phyloP scores from a whole-genome alignment of 2,888 invertebrate species.

The Halictus ligatus region DNA sequence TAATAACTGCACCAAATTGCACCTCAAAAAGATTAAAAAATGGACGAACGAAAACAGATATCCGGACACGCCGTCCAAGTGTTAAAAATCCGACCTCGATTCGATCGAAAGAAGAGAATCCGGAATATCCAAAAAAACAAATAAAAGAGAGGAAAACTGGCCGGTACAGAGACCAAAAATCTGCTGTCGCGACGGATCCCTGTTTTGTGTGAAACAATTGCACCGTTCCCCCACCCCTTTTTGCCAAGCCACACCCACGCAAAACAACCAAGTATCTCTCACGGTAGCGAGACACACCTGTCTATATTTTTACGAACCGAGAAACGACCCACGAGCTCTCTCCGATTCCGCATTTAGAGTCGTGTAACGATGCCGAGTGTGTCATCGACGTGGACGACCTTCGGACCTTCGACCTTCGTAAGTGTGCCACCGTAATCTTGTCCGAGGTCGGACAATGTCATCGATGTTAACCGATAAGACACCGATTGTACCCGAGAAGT shows the following conservation, averaged over 20 bases:
- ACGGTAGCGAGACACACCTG: constrained; percentile 1
- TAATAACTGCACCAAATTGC: not conserved
- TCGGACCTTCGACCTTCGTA: too few relatives aligned
- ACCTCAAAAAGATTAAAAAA: not conserved
- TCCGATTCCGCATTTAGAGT: constrained; percentile 20
- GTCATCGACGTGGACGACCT: constrained; percentile 12
- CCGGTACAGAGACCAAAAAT: not conserved
- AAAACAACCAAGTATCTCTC: constrained; percentile 2
- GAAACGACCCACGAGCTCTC: constrained; percentile 20
- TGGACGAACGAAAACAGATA: not conserved
- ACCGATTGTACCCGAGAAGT: constrained; percentile 48
- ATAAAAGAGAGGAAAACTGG: not conserved
- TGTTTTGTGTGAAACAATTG: constrained; percentile 41
- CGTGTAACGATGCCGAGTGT: constrained; percentile 10
- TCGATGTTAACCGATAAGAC: constrained; percentile 48
- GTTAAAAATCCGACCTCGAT: not conserved
- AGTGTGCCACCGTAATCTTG: constrained; percentile 18
- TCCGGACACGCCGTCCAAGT: not conserved
- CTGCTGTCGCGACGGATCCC: not conserved
- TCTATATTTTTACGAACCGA: constrained; percentile 41
- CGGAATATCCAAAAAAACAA: not conserved
- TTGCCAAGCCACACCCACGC: constrained; percentile 6
- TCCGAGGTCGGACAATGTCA: not conserved
- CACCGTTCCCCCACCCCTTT: not conserved
- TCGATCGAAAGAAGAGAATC: not conserved